Conservation (phyloP, 1,140 invertebrate species). For the Aphaenogaster floridana region DNA sequence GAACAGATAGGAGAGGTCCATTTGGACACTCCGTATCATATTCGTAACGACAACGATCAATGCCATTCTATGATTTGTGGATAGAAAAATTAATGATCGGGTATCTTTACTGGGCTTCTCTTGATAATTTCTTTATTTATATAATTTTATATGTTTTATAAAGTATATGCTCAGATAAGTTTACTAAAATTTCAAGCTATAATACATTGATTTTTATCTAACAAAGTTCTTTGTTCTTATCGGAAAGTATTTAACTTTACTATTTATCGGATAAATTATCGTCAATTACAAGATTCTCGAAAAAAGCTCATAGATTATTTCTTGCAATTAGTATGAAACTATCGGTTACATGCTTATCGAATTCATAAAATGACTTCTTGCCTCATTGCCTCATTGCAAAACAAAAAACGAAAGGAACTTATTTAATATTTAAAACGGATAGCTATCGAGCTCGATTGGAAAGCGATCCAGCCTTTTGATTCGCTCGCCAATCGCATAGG, state of each 20-base stretch:
- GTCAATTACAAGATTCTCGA: neutral
- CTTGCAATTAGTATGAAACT: neutral
- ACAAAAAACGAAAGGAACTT: neutral
- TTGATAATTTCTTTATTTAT: neutral
- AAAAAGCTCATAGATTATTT: neutral
- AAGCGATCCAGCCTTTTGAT: neutral
- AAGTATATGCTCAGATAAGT: neutral
- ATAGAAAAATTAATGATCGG: constrained; percentile 6
- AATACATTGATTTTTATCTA: neutral
- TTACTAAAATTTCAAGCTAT: neutral
- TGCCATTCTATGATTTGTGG: neutral
- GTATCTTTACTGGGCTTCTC: neutral
- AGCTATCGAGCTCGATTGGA: neutral
- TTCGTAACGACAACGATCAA: neutral
- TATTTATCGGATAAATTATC: neutral
- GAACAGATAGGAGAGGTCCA: constrained; percentile 4
- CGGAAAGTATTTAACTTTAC: neutral
- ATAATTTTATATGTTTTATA: neutral
- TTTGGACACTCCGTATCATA: constrained; percentile 24
- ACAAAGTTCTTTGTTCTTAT: neutral
- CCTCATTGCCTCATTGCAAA: neutral
- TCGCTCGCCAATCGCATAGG: neutral
- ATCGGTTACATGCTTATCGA: neutral
- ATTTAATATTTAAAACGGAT: neutral
- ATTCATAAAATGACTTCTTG: neutral